Conservation (phyloP, 2,113 vertebrate genomes). For the Oreochromis spilurus region DNA sequence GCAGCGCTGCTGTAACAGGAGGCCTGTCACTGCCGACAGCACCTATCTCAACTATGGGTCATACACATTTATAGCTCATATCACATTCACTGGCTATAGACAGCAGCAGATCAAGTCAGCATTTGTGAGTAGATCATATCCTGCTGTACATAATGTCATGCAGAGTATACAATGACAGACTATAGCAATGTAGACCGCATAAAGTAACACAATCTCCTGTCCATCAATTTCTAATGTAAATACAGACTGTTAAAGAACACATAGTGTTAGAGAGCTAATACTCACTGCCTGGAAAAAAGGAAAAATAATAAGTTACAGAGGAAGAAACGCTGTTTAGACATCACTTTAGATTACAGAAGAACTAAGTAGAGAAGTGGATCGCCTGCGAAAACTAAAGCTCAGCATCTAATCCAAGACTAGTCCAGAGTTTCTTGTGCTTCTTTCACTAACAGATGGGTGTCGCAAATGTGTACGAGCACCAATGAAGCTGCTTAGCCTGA, state of each 20-base stretch:
- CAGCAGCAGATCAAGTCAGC: slow-evolving; percentile 36
- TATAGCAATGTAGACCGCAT: not conserved
- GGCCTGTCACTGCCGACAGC: slow-evolving; percentile 3
- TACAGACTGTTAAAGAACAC: slow-evolving; percentile 14
- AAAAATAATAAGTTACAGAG: not conserved
- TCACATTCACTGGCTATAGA: slow-evolving; percentile 25
- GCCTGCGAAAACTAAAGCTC: not conserved
- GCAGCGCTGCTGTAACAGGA: slow-evolving; percentile 20
- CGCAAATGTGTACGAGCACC: not conserved
- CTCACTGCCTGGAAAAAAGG: not conserved
- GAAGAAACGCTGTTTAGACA: not conserved
- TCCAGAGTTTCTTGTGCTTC: not conserved
- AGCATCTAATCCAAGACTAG: not conserved
- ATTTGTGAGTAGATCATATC: not conserved
- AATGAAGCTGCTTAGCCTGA: not conserved
- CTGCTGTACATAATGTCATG: slow-evolving; percentile 27
- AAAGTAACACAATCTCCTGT: slow-evolving; percentile 24
- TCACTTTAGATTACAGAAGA: not conserved
- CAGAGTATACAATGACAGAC: slow-evolving; percentile 27
- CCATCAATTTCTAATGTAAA: slow-evolving; percentile 24
- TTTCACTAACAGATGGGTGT: not conserved
- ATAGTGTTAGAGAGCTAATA: not conserved
- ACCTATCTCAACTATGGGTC: slow-evolving; percentile 22
- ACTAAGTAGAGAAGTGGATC: not conserved
- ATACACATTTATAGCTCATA: slow-evolving; percentile 51